Conservation (phyloP, 2,888 invertebrate genomes). For the Andrena praecox region DNA sequence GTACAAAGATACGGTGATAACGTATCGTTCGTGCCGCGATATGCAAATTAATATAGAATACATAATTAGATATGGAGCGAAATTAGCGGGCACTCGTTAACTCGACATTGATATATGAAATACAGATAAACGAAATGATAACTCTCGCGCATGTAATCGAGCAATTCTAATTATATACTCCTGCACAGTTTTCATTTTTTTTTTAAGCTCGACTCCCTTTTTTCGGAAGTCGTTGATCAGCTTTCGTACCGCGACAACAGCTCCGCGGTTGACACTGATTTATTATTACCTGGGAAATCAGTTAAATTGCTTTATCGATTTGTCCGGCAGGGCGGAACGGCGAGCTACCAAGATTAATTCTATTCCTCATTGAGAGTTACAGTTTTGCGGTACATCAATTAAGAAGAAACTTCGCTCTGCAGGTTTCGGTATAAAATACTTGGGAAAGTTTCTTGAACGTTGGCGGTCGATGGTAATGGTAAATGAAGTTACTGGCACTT, state of each 20-base stretch:
- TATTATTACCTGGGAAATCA: constrained; percentile 23
- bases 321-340: neutral
- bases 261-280: constrained; percentile 26
- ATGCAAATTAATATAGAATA: constrained; percentile 27
- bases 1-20: neutral
- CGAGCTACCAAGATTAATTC: neutral
- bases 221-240: neutral
- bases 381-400: neutral
- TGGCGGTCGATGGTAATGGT: no score
- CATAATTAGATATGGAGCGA: neutral
- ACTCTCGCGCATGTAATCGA: neutral
- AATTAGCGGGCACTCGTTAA: constrained; percentile 3
- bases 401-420: neutral
- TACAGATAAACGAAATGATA: constrained; percentile 8
- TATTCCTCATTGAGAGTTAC: constrained; percentile 12
- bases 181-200: neutral
- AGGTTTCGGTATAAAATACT: no score
- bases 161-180: neutral
- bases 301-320: constrained; percentile 38
- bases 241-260: neutral
- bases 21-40: constrained; percentile 16
- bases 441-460: no score
- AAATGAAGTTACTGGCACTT: no score
- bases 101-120: constrained; percentile 12
- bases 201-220: neutral